These are phyloP conservation scores for Ellobium chinense DNA, from an alignment of 2,888 invertebrate genomes.

Conservation along the genomic window DNA sequence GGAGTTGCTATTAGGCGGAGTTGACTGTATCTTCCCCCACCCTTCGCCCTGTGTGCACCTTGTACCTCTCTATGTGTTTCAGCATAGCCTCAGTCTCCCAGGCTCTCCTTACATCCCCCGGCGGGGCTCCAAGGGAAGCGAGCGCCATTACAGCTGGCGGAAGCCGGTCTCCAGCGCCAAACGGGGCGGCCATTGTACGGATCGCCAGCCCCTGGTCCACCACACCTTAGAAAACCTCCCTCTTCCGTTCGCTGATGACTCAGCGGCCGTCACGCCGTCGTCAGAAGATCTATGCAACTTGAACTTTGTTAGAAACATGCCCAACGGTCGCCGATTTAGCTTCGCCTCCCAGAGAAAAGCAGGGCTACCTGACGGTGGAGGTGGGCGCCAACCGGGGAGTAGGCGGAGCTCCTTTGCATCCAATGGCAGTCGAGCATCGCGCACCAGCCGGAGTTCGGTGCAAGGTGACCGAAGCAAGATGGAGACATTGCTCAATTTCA, in stretches of 20 bases:
- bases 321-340: slow-evolving; percentile 87
- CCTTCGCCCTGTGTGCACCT: not conserved
- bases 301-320: slow-evolving; percentile 83
- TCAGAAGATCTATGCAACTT: slow-evolving; percentile 87
- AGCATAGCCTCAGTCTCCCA: slow-evolving; percentile 97
- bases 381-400: slow-evolving; percentile 48
- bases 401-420: slow-evolving; percentile 67
- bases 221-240: slow-evolving; percentile 87
- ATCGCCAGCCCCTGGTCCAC: slow-evolving; percentile 94
- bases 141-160: slow-evolving; percentile 79
- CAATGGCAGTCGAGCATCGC: slow-evolving; percentile 64
- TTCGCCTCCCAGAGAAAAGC: slow-evolving; percentile 95
- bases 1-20: too few species aligned
- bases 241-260: slow-evolving; percentile 97
- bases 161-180: slow-evolving; percentile 53
- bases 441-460: slow-evolving; percentile 85
- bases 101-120: slow-evolving; percentile 97
- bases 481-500: slow-evolving; percentile 63
- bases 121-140: slow-evolving; percentile 87
- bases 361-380: slow-evolving; percentile 32
- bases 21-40: not conserved
- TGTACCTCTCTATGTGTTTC: slow-evolving; percentile 67
- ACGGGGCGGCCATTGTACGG: slow-evolving; percentile 81
- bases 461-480: slow-evolving; percentile 63
- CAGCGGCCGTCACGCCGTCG: slow-evolving; percentile 98